Percentiles rank a stretch among this genome's conserved stretches.
Conservation (phyloP, 2,797 vertebrate genomes). For the Chelonia mydas region DNA sequence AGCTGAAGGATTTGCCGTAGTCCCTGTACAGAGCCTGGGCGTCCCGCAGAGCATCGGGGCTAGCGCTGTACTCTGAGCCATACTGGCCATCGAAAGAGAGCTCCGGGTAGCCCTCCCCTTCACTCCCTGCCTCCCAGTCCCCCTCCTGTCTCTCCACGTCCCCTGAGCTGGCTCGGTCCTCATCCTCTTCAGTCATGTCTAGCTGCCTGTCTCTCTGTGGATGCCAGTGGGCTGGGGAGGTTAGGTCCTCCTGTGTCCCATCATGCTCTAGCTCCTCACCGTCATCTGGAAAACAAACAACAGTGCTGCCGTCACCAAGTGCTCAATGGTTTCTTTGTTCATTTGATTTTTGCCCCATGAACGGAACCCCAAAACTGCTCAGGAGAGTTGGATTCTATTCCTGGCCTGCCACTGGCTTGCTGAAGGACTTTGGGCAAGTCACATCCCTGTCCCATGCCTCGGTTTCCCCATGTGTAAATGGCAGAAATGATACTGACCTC, state of each 20-base stretch:
- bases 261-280: constrained; percentile 31
- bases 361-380: background rate
- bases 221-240: constrained; percentile 45
- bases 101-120: constrained; percentile 20
- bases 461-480: background rate
- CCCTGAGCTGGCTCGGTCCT: constrained; percentile 30
- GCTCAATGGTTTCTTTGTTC: background rate
- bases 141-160: background rate
- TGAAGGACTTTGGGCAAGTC: background rate
- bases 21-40: background rate
- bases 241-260: constrained; percentile 42
- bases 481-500: background rate
- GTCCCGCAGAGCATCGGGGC: background rate
- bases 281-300: constrained; percentile 59
- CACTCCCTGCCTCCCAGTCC: constrained; percentile 21
- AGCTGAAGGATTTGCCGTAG: background rate
- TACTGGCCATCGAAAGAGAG: constrained; percentile 33
- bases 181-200: constrained; percentile 68
- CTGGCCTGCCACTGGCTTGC: background rate
- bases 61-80: constrained; percentile 29
- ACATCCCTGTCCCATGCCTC: background rate
- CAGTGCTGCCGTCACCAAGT: background rate
- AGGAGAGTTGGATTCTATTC: background rate
- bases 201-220: constrained; percentile 35
- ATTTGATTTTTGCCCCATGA: no score